Percentiles rank a stretch among this genome's conserved stretches.
phyloP scores from a whole-genome alignment of 2,888 invertebrate genomes.

The Morpho helenor region DNA sequence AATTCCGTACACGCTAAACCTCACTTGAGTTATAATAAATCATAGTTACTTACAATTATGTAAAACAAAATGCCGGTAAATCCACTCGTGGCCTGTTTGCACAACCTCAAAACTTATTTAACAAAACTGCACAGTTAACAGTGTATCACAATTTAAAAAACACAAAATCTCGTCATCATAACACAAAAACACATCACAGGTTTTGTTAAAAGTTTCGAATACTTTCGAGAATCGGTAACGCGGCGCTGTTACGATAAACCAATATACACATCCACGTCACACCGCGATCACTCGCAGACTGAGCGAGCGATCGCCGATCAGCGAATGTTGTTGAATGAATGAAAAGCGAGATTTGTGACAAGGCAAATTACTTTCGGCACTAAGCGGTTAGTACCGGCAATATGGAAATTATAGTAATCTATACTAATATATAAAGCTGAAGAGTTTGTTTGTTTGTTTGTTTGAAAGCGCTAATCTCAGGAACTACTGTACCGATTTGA shows the following conservation, averaged over 20 bases:
- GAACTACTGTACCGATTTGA: too few species aligned
- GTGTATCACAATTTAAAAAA: slow-evolving; percentile 42
- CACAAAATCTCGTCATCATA: slow-evolving; percentile 51
- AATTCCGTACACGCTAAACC: too few species aligned
- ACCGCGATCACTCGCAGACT: slow-evolving; percentile 56
- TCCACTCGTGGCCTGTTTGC: slow-evolving; percentile 41
- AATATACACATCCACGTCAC: slow-evolving; percentile 29
- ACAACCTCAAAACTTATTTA: slow-evolving; percentile 28
- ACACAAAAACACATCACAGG: slow-evolving; percentile 43
- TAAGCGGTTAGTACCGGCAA: too few species aligned
- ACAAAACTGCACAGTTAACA: slow-evolving; percentile 30
- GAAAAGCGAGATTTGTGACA: slow-evolving; percentile 25
- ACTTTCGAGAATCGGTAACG: slow-evolving; percentile 41
- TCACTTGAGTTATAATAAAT: too few species aligned
- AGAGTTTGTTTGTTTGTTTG: too few species aligned
- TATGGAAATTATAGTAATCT: too few species aligned
- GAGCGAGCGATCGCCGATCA: slow-evolving; percentile 31
- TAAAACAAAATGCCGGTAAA: slow-evolving; percentile 47
- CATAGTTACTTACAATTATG: slow-evolving; percentile 31
- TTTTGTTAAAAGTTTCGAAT: slow-evolving; percentile 43
- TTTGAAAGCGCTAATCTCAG: too few species aligned
- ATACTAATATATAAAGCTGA: too few species aligned
- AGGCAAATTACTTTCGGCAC: slow-evolving; percentile 4
- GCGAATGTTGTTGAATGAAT: slow-evolving; percentile 21
- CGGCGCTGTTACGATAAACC: slow-evolving; percentile 28